Percentiles rank a stretch among this genome's conserved stretches.
These are phyloP conservation scores for Xylophagus ater DNA, from an alignment of 2,888 invertebrate species.

Conservation along the genomic window DNA sequence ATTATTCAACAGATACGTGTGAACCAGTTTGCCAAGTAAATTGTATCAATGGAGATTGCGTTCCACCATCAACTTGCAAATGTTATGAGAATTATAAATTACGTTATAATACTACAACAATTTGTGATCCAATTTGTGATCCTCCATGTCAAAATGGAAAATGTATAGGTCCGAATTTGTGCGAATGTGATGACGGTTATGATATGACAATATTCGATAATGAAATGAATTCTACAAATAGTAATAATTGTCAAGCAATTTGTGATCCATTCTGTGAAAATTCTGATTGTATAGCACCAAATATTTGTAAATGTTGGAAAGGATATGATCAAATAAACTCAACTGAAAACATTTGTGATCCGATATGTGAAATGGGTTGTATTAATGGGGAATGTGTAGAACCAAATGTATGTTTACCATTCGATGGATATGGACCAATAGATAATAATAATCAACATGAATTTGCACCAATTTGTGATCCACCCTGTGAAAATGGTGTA, in stretches of 20 bases:
- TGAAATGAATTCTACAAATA: no score
- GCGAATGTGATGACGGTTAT: slow-evolving; percentile 17
- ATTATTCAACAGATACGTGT: slow-evolving; percentile 19
- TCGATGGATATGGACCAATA: no score
- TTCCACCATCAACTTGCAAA: slow-evolving; percentile 32
- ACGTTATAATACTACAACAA: background rate
- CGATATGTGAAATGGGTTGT: slow-evolving; percentile 30
- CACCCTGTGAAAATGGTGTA: no score
- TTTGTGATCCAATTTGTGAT: slow-evolving; percentile 6
- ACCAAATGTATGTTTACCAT: slow-evolving; percentile 36
- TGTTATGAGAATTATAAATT: slow-evolving; percentile 24
- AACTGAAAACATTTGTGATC: slow-evolving; percentile 28
- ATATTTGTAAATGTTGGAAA: slow-evolving; percentile 40
- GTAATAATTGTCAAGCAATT: no score
- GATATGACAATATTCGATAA: no score
- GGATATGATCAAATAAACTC: no score
- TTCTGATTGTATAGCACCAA: slow-evolving; percentile 41
- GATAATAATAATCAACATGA: no score
- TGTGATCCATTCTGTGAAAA: no score
- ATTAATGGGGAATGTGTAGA: slow-evolving; percentile 36
- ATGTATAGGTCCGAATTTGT: slow-evolving; percentile 29
- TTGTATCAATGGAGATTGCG: slow-evolving; percentile 29
- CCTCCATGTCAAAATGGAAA: slow-evolving; percentile 23
- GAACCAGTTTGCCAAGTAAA: slow-evolving; percentile 26
- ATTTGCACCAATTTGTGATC: no score